Percentiles rank a stretch among this genome's conserved stretches.
Evolutionary conservation across 2,888 invertebrate genomes (phyloP).

Genomic region (Zygothrica quintamaculata): DNA sequence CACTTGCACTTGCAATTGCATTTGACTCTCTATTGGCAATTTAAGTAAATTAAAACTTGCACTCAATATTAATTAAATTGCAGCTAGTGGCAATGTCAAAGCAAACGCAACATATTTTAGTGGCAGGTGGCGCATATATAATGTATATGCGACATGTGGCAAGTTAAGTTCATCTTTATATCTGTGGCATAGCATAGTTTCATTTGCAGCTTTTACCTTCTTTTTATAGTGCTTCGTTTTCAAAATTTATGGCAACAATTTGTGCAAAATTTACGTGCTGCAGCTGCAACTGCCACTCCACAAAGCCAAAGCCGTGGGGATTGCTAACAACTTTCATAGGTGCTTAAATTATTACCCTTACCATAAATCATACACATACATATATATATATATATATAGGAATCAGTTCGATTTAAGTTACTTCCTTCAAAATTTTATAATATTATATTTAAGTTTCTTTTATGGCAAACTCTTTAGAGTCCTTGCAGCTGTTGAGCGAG

Average conservation of each 20-base stretch:
- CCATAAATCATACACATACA: slow-evolving; percentile 48
- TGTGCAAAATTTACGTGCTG: slow-evolving; percentile 67
- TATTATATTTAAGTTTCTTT: too few species aligned
- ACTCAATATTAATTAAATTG: slow-evolving; percentile 65
- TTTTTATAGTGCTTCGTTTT: slow-evolving; percentile 24
- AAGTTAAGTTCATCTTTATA: slow-evolving; percentile 24
- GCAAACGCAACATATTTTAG: slow-evolving; percentile 10
- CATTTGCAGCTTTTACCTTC: slow-evolving; percentile 6
- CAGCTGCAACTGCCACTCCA: slow-evolving; percentile 3
- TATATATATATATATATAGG: too few species aligned
- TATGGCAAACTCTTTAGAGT: too few species aligned
- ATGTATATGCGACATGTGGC: slow-evolving; percentile 13
- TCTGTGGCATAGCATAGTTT: slow-evolving; percentile 27
- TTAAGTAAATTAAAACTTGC: slow-evolving; percentile 42
- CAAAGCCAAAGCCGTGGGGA: slow-evolving; percentile 15
- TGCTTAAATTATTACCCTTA: slow-evolving; percentile 68
- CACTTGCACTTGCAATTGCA: too few species aligned
- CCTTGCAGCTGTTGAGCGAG: too few species aligned
- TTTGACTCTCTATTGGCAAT: slow-evolving; percentile 10
- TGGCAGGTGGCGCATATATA: slow-evolving; percentile 19
- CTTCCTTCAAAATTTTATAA: too few species aligned
- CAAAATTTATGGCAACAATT: slow-evolving; percentile 67
- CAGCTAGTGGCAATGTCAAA: slow-evolving; percentile 24
- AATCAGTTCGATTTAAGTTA: too few species aligned
- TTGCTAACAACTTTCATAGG: slow-evolving; percentile 54